Conservation (phyloP, 23 tunicate species). For the Clavelina lepadiformis region DNA sequence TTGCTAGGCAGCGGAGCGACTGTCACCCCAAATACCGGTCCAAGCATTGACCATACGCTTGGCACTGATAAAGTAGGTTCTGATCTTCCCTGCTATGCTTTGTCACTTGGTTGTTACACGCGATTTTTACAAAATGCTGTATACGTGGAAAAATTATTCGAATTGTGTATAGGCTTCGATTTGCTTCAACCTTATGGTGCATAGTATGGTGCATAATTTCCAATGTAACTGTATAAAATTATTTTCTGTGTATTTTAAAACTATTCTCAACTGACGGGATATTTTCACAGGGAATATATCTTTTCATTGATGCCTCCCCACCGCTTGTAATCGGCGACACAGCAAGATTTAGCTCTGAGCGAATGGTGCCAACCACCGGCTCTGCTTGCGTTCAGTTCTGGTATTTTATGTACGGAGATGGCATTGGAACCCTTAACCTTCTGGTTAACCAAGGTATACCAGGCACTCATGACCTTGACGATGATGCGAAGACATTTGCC, state of each 20-base stretch:
- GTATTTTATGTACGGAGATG: constrained; percentile 65
- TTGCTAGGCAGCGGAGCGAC: constrained; percentile 48
- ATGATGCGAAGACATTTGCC: constrained; percentile 27
- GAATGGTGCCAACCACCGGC: constrained; percentile 64
- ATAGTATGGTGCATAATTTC: too few species aligned
- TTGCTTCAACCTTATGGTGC: too few species aligned
- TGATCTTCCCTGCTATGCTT: too few species aligned
- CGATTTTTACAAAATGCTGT: too few species aligned
- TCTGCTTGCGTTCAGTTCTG: constrained; percentile 65
- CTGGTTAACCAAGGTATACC: constrained; percentile 50
- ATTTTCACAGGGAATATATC: constrained; percentile 58
- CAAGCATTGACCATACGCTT: constrained; percentile 60
- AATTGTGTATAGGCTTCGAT: too few species aligned
- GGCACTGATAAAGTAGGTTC: too few species aligned
- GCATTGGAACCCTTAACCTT: constrained; percentile 47
- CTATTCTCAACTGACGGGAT: too few species aligned
- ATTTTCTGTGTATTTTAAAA: too few species aligned
- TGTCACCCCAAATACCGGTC: constrained; percentile 39
- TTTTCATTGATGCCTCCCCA: constrained; percentile 41
- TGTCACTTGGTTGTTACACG: too few species aligned
- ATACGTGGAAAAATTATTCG: too few species aligned
- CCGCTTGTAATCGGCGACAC: constrained; percentile 14
- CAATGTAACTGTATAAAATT: too few species aligned
- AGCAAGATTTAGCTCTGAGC: constrained; percentile 54
- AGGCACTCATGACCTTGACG: constrained; percentile 62